Conservation (phyloP, 2,113 vertebrate genomes). For the Psilopsiagon aurifrons region DNA sequence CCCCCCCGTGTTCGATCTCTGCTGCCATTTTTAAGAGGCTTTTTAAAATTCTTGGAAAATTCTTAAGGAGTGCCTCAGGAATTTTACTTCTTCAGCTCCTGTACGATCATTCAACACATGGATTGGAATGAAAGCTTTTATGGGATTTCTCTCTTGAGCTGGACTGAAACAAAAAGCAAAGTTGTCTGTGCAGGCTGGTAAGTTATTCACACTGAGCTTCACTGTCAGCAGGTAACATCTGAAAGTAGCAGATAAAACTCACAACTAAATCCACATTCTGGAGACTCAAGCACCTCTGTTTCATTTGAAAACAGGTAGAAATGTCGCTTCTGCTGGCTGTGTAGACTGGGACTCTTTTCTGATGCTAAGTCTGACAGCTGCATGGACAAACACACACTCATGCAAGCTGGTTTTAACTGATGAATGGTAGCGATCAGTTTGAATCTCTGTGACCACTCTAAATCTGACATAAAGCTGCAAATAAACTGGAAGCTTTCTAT, state of each 20-base stretch:
- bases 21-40: conserved; percentile 36
- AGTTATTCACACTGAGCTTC: not conserved
- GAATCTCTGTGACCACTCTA: not conserved
- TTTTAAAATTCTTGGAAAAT: conserved; percentile 11
- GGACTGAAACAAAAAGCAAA: conserved; percentile 34
- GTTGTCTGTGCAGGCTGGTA: not conserved
- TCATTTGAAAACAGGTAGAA: not conserved
- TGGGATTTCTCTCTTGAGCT: not conserved
- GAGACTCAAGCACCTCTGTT: not conserved
- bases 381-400: not conserved
- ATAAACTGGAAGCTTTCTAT: not conserved
- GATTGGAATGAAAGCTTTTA: not conserved
- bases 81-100: not conserved
- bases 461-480: not conserved
- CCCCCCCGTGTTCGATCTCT: not conserved
- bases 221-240: not conserved
- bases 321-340: not conserved
- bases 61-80: not conserved
- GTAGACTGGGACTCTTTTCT: not conserved
- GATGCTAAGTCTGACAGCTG: not conserved
- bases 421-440: not conserved
- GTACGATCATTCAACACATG: not conserved
- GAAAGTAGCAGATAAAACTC: not conserved
- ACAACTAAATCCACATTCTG: not conserved
- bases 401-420: not conserved